Evolutionary conservation across 2,113 vertebrate genomes (phyloP).

Genomic region (Noctilio leporinus): DNA sequence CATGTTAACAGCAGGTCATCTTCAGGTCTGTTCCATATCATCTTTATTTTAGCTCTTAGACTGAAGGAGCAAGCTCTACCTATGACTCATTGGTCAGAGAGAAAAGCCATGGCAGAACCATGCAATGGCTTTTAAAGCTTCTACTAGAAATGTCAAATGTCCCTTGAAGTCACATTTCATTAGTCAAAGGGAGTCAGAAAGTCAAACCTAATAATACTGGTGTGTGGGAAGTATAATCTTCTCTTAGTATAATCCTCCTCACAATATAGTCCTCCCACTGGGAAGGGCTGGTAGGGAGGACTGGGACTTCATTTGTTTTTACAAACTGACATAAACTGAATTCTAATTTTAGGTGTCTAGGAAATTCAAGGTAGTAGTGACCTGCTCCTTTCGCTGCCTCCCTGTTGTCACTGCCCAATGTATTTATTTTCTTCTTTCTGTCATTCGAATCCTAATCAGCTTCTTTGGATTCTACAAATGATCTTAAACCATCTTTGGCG

Average conservation of each 20-base stretch:
- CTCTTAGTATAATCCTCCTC: not conserved
- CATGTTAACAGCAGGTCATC: not conserved
- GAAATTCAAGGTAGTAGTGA: not conserved
- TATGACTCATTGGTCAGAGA: not conserved
- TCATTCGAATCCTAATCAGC: not conserved
- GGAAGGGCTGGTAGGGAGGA: not conserved
- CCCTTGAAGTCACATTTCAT: not conserved
- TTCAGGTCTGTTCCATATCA: not conserved
- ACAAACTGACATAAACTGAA: not conserved
- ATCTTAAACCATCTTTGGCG: not conserved
- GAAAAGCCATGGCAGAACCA: not conserved
- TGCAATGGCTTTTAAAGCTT: not conserved
- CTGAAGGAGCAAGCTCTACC: not conserved
- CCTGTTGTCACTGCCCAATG: not conserved
- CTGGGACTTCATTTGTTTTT: not conserved
- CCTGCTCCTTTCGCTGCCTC: not conserved
- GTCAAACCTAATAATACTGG: not conserved
- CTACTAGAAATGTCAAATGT: not conserved
- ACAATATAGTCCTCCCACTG: not conserved
- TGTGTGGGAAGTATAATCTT: not conserved
- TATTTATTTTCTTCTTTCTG: not conserved
- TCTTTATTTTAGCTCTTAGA: not conserved
- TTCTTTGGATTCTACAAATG: not conserved
- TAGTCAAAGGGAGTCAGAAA: not conserved
- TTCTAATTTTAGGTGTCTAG: not conserved